Evolutionary conservation across 1,140 invertebrate genomes (phyloP).

Genomic region (Heliconius hewitsoni): DNA sequence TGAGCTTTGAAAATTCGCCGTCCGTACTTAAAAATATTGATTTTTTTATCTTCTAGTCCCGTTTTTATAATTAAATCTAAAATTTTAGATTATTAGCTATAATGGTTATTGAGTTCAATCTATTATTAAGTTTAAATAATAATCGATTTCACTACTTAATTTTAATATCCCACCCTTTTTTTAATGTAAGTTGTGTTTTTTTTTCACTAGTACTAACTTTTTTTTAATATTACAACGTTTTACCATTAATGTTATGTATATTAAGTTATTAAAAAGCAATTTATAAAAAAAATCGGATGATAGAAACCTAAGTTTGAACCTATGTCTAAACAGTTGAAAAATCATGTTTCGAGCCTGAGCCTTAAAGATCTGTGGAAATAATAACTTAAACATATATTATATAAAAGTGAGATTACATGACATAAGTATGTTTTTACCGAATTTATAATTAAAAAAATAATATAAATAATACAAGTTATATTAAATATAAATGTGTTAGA

Average conservation of each 20-base stretch:
- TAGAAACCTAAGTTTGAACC: background rate
- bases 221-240: constrained; percentile 27
- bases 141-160: constrained; percentile 30
- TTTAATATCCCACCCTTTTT: constrained; percentile 40
- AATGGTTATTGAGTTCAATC: constrained; percentile 39
- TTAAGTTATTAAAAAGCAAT: background rate
- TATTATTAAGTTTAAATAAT: constrained; percentile 33
- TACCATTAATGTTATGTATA: background rate
- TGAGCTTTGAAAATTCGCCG: constrained; percentile 56
- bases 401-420: constrained; percentile 54
- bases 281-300: background rate
- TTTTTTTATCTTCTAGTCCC: constrained; percentile 64
- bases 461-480: background rate
- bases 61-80: constrained; percentile 37
- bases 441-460: constrained; percentile 45
- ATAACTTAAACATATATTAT: constrained; percentile 22
- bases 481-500: constrained; percentile 30
- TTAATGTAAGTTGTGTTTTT: constrained; percentile 29
- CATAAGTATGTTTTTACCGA: constrained; percentile 49
- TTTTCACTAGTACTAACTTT: constrained; percentile 33
- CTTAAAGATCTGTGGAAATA: constrained; percentile 60
- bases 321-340: background rate
- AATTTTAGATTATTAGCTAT: background rate
- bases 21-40: constrained; percentile 49
- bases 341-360: background rate